Evolutionary conservation across 2,888 invertebrate species (phyloP).

Genomic region (Mellilla xanthometata): DNA sequence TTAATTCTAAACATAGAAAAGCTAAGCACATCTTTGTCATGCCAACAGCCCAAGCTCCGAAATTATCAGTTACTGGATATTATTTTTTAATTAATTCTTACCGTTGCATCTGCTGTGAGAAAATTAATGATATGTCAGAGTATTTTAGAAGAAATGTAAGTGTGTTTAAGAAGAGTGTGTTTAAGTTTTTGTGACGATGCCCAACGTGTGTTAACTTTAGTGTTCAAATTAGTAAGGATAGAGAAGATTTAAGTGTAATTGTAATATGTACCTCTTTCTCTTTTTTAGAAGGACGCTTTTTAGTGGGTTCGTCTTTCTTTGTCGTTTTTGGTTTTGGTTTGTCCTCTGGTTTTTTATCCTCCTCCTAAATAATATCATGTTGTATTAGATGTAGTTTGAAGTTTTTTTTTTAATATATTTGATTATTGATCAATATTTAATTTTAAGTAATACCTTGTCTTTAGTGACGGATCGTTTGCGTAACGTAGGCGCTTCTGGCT

Average conservation of each 20-base stretch:
- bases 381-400: no score
- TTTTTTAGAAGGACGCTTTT: conserved; percentile 73
- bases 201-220: conserved; percentile 34
- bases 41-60: conserved; percentile 40
- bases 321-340: conserved; percentile 67
- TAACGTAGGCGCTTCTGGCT: conserved; percentile 67
- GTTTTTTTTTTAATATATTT: no score
- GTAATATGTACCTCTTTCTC: conserved; percentile 67
- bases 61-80: conserved; percentile 27
- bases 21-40: conserved; percentile 53
- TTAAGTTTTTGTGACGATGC: conserved; percentile 9
- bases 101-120: conserved; percentile 5
- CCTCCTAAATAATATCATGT: conserved; percentile 52
- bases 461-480: conserved; percentile 69
- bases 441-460: conserved; percentile 66
- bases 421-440: no score
- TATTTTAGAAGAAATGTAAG: conserved; percentile 8
- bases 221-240: conserved; percentile 39
- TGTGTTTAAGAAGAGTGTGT: conserved; percentile 19
- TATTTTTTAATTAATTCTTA: conserved; percentile 15
- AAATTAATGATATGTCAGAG: conserved; percentile 2
- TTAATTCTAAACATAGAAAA: conserved; percentile 38
- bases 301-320: conserved; percentile 66
- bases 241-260: conserved; percentile 32
- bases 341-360: conserved; percentile 71